Base-by-base conservation (phyloP, 2,797 vertebrate genomes). In the Gymnopithys bicolor region DNA sequence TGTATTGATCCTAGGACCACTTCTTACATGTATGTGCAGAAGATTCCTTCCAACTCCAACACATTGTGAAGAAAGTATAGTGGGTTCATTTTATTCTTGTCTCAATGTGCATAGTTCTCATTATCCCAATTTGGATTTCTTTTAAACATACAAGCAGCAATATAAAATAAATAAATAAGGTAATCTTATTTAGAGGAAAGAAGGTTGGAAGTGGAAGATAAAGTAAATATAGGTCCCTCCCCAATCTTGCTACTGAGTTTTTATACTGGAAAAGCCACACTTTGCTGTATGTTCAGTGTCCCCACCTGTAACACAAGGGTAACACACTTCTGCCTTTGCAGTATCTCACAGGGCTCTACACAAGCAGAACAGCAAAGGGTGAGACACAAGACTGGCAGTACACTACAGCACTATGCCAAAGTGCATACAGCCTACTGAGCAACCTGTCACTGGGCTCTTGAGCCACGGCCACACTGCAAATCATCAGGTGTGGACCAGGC, bases 321-420 rank as follows among this genome's bases (percentile, higher is more conserved):
- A 45, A 68, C 1, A 19, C 0, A 2, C 5, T 22, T 76, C 62
- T 25, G 55, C 25, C 68, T 67, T n/a, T 23, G 39, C 55, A 71
- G 4, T 15, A 6, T 7, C 56, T 46, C 75, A 32, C 4, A 4
- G 33, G 58, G 67, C 6, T 28, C 13, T 43, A 21, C 13, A 32
- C 10, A 55, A 68, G 79, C 1, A 5, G 10, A 5, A 27, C 48
- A 18, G 0, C 1, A 9, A 53, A 68, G 45, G 51, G 46, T 3
- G 41, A 23, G 52, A 41, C 17, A 9, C 13, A 22, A 60, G n/a
- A 4, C 5, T 3, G 39, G 39, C 66, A 63, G 21, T 2, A 23
- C 62, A 8, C 33, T 35, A 11, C 25, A 67, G 68, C 78, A 43
- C 23, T 13, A 19, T 2, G 2, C 19, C 55, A 32, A 35, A 55